These are phyloP conservation scores for Centropyge bicolor DNA, from an alignment of 2,797 vertebrate genomes.

Conservation along the genomic window DNA sequence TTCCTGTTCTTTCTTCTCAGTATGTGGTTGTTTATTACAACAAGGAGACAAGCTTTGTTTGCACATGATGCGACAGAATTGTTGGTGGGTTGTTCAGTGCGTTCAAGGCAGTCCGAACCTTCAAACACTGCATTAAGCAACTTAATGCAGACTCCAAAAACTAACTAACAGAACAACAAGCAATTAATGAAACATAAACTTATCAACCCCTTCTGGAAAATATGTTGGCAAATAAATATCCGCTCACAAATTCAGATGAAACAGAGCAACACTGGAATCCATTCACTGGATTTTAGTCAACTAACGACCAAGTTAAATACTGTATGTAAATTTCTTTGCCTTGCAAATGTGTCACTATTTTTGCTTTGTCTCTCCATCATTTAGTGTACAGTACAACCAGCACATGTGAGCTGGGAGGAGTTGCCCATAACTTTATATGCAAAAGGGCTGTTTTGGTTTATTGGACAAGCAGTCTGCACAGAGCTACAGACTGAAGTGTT, in stretches of 20 bases:
- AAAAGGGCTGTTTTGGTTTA: background rate
- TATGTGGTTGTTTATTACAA: no score
- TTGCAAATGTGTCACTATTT: background rate
- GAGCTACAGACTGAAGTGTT: background rate
- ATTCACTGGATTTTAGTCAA: background rate
- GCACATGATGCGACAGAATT: no score
- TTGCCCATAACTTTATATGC: background rate
- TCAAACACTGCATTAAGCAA: no score
- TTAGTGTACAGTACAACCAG: background rate
- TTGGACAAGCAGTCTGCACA: background rate
- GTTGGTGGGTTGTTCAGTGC: no score
- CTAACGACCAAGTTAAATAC: background rate
- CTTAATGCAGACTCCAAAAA: no score
- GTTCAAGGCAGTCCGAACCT: no score
- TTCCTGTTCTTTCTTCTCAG: no score
- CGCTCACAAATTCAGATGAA: background rate
- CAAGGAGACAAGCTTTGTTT: no score
- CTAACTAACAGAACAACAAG: background rate
- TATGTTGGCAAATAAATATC: background rate
- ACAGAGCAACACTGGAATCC: background rate
- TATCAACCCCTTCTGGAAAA: background rate
- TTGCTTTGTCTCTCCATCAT: background rate
- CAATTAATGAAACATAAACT: background rate
- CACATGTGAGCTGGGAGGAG: background rate
- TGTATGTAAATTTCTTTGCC: background rate